Base-by-base conservation (phyloP, 2,797 vertebrate species). In the Pseudopleuronectes americanus region DNA sequence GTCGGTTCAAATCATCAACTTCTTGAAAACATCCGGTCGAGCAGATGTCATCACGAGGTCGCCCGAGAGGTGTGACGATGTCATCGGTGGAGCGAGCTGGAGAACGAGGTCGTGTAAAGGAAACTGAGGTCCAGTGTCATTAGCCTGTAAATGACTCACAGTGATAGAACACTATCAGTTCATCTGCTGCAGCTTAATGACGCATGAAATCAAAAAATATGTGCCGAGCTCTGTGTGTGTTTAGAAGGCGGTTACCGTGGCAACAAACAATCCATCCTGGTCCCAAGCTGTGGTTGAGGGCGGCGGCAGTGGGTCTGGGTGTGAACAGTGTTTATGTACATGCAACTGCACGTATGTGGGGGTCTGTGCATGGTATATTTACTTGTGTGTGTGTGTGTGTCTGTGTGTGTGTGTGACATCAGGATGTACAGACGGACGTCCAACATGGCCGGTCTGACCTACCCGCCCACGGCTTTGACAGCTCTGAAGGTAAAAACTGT, bases 391-490 rank as follows among this genome's bases (percentile, higher is more conserved):
- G 16, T 75, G 41, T 74, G 51, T 83, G 24, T 51, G 16, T 75
- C 33, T 74, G 51, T 83, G 26, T 68, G 47, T 79, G 64, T 75
- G 64, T 73, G 56, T 77, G 26, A 68, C 57, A 48, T 48, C 90
- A 99, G 98, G 93, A 99, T 99, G 97, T 99, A 99, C 92, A 95
- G 98, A 89, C 94, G 96, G 88, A 97, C 95, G 0, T 98, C 97
- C 66, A 97, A 95, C 87, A 96, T 99, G 96, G 95, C 96, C 36
- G 97, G 97, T 64, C 94, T 99, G 89, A 95, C 95, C 63, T 99
- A 97, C 79, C 97, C 97, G 76, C 94, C 96, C 84, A 94, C 96
- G 70, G 97, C 97, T 70, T 93, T 98, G 87, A 77, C 90, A 71
- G 95, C 96, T 71, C 94, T 99, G 85, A 99, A 99, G 97, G 98